A percentile compares a stretch with the other conserved stretches of the same genome.
These are phyloP conservation scores for Carettochelys insculpta DNA, from an alignment of 2,113 vertebrate genomes.

Conservation along the genomic window DNA sequence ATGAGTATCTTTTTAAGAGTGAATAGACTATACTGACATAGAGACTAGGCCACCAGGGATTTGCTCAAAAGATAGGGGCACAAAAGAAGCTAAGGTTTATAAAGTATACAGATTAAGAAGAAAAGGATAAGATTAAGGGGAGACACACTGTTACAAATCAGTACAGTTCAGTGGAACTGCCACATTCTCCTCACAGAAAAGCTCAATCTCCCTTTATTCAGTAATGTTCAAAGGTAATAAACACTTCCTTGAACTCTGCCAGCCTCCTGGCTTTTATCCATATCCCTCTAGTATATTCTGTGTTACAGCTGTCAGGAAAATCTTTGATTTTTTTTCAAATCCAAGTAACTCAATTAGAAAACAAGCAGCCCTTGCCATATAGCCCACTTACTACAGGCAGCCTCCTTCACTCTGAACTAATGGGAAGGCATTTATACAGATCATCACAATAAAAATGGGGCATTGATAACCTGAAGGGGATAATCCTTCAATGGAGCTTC, in stretches of 20 bases:
- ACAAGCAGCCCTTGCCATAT: not conserved
- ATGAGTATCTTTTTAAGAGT: conserved; percentile 3
- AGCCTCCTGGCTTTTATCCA: conserved; percentile 33
- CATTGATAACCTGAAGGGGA: conserved; percentile 41
- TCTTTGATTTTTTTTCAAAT: conserved; percentile 20
- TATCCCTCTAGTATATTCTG: conserved; percentile 27
- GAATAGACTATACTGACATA: not conserved
- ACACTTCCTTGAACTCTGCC: conserved; percentile 12
- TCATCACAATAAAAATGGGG: conserved; percentile 1
- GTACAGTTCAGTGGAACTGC: not conserved
- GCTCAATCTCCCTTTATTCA: conserved; percentile 35
- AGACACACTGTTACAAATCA: conserved; percentile 44
- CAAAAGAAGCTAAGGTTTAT: conserved; percentile 35
- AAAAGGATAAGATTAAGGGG: conserved; percentile 49
- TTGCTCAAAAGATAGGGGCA: conserved; percentile 26
- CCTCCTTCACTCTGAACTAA: conserved; percentile 22
- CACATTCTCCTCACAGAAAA: conserved; percentile 52
- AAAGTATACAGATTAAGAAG: conserved; percentile 52
- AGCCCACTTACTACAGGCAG: not conserved
- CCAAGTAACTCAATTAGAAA: conserved; percentile 62
- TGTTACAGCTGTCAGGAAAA: conserved; percentile 30
- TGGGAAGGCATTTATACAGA: conserved; percentile 31
- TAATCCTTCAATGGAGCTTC: conserved; percentile 22
- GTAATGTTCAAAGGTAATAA: conserved; percentile 59
- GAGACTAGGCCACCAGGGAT: conserved; percentile 9